A percentile compares a stretch with the other conserved stretches of the same genome.
Conservation (phyloP, 2,113 vertebrate genomes). For the Euleptes europaea region DNA sequence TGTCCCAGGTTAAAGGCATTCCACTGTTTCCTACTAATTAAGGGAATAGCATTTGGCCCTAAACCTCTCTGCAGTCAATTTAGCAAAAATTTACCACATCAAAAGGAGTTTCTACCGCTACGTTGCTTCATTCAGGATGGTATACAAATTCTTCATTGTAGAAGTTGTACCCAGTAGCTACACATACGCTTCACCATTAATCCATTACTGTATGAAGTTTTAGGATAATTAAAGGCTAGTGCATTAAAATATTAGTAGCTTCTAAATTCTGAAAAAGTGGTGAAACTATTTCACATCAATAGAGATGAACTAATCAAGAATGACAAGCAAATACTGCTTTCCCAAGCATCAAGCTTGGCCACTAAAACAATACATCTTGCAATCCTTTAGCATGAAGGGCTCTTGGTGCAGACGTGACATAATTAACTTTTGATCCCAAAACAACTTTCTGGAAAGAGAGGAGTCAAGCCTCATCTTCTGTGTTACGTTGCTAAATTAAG, state of each 20-base stretch:
- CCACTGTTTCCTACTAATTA: background rate
- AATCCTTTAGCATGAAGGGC: slow-evolving; percentile 51
- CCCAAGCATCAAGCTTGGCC: background rate
- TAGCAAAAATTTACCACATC: background rate
- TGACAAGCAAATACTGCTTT: background rate
- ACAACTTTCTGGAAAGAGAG: slow-evolving; percentile 3
- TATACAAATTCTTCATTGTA: background rate
- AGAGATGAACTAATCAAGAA: background rate
- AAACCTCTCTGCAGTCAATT: background rate
- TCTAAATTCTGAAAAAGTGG: background rate
- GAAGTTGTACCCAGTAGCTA: background rate
- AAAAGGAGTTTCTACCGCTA: background rate
- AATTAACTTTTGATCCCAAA: slow-evolving; percentile 34
- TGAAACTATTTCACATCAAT: slow-evolving; percentile 6
- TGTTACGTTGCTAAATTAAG: slow-evolving; percentile 17
- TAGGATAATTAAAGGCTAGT: background rate
- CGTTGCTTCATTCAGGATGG: background rate
- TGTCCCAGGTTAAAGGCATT: too few relatives aligned
- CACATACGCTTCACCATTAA: background rate
- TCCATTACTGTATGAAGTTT: background rate
- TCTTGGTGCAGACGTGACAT: slow-evolving; percentile 39
- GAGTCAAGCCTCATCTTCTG: background rate
- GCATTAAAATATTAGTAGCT: background rate
- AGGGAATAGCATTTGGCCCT: background rate
- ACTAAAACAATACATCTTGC: background rate